These are phyloP conservation scores for Babylonia areolata DNA, from an alignment of 1,140 invertebrate species.

Conservation along the genomic window DNA sequence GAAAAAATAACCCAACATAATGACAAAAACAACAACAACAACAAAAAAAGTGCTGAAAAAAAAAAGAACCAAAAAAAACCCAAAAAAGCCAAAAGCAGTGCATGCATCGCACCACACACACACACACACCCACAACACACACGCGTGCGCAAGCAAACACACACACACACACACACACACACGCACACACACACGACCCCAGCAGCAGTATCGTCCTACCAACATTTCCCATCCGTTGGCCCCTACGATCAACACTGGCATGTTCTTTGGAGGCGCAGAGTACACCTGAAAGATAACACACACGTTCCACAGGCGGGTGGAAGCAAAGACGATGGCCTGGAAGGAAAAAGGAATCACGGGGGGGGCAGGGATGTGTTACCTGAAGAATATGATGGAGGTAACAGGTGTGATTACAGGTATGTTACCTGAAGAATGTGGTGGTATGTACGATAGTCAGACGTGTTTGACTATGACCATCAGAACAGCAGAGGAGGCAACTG, in stretches of 20 bases:
- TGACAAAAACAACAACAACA: no score
- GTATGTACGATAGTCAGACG: no score
- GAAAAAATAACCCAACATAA: no score
- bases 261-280: background rate
- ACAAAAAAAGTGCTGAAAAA: no score
- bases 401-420: no score
- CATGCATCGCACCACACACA: background rate
- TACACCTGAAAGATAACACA: constrained; percentile 1
- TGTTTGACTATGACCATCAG: no score
- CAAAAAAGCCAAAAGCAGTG: background rate
- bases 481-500: no score
- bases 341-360: background rate
- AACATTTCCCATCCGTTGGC: constrained; percentile 29
- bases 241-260: constrained; percentile 22
- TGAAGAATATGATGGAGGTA: no score
- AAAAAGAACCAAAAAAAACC: no score
- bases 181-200: background rate
- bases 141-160: background rate
- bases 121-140: background rate
- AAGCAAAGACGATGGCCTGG: no score
- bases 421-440: no score
- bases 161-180: background rate
- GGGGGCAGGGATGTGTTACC: no score
- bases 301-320: background rate
- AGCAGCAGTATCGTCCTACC: background rate